phyloP scores from a whole-genome alignment of 2,797 vertebrate genomes.

The Mycteria americana region DNA sequence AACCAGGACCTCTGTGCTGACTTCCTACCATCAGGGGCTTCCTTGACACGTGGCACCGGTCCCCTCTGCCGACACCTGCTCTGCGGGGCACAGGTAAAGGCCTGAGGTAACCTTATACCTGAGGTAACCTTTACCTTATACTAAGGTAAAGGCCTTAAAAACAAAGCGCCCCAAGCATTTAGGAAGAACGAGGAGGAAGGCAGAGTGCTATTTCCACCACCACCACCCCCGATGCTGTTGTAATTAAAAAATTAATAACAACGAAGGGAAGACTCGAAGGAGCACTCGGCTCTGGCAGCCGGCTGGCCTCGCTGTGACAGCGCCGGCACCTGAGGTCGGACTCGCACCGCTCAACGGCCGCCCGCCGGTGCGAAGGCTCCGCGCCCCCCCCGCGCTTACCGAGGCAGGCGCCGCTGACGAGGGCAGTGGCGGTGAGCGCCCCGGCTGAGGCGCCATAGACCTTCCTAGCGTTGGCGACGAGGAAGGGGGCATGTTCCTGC shows the following conservation, averaged over 20 bases:
- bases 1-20: background rate
- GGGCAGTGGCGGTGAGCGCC: slow-evolving; percentile 87
- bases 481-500: slow-evolving; percentile 89
- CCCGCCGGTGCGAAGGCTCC: too few species aligned
- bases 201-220: background rate
- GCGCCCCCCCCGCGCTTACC: slow-evolving; percentile 75
- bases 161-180: background rate
- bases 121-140: too few species aligned
- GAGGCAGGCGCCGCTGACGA: slow-evolving; percentile 88
- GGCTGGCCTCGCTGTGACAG: background rate
- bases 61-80: background rate
- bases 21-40: too few species aligned
- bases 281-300: background rate
- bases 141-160: background rate
- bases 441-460: slow-evolving; percentile 95
- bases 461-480: slow-evolving; percentile 88
- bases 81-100: background rate
- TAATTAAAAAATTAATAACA: background rate
- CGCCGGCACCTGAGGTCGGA: background rate
- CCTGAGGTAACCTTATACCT: too few species aligned
- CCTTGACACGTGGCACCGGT: fast-evolving
- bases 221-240: background rate
- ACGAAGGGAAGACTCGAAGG: background rate
- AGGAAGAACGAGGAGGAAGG: background rate
- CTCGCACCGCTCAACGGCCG: too few species aligned